phyloP scores from a whole-genome alignment of 2,113 vertebrate genomes.

The Canis aureus region DNA sequence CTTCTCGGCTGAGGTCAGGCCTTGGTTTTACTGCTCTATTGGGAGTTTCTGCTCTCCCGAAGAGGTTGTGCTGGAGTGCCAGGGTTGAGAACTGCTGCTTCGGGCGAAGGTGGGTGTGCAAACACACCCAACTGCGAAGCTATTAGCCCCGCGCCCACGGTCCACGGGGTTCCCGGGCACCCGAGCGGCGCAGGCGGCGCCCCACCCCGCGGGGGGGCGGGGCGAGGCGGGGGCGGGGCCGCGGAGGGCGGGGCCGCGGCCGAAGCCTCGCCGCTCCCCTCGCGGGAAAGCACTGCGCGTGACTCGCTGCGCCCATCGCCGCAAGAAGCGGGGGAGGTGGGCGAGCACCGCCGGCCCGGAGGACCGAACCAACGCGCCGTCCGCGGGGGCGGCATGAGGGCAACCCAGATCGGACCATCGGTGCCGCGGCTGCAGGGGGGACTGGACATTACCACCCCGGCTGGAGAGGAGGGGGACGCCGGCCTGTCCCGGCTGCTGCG shows the following conservation, averaged over 20 bases:
- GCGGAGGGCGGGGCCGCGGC: slow-evolving; percentile 11
- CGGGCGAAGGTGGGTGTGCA: neutral
- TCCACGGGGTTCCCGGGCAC: rapidly evolving
- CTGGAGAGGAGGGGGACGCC: neutral
- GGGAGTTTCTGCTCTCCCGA: neutral
- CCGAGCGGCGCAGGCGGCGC: rapidly evolving
- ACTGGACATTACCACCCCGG: slow-evolving; percentile 63
- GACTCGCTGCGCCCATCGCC: neutral
- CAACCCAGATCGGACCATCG: slow-evolving; percentile 58
- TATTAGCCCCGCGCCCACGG: rapidly evolving
- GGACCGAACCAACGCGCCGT: slow-evolving; percentile 36
- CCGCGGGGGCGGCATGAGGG: neutral
- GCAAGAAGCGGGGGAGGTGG: neutral
- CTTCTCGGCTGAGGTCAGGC: neutral
- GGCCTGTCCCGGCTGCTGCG: neutral
- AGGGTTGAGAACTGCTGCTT: neutral
- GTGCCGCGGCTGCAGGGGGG: slow-evolving; percentile 45
- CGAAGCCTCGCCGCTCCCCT: neutral
- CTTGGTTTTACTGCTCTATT: neutral
- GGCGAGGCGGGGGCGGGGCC: neutral
- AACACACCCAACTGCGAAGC: rapidly evolving
- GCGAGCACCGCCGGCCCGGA: neutral
- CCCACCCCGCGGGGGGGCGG: slow-evolving; percentile 23
- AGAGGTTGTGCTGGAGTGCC: neutral
- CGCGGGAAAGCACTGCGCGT: slow-evolving; percentile 53